phyloP scores from a whole-genome alignment of 2,797 vertebrate genomes.

The Microchirus variegatus region DNA sequence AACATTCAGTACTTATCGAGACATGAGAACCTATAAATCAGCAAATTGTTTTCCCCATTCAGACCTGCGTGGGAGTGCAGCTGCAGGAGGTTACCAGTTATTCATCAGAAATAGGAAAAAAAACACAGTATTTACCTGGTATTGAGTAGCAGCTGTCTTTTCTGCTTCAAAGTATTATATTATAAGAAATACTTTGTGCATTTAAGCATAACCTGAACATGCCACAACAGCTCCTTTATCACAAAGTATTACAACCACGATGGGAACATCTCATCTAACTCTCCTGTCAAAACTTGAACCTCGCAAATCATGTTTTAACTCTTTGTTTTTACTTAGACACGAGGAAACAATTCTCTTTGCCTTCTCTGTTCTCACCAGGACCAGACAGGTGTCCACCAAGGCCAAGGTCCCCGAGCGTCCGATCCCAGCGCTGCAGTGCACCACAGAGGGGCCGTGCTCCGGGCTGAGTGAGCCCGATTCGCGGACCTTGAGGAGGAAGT shows the following conservation, averaged over 20 bases:
- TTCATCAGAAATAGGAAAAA: background rate
- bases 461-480: slow-evolving; percentile 90
- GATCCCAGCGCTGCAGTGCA: slow-evolving; percentile 97
- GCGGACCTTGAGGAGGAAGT: slow-evolving; percentile 95
- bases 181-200: too few species aligned
- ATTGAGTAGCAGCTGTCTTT: too few species aligned
- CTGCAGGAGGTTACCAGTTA: background rate
- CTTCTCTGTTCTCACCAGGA: slow-evolving; percentile 85
- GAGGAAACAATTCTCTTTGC: background rate
- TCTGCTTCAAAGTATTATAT: too few species aligned
- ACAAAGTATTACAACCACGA: too few species aligned
- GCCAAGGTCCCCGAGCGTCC: slow-evolving; percentile 95
- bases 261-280: too few species aligned
- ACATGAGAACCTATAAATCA: background rate
- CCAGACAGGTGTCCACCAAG: slow-evolving; percentile 93
- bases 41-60: too few species aligned
- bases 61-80: background rate
- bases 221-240: too few species aligned
- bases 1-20: background rate
- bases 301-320: background rate
- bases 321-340: background rate
- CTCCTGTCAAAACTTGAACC: too few species aligned
- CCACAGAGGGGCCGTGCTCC: slow-evolving; percentile 88
- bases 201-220: too few species aligned
- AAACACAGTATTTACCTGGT: too few species aligned